These are phyloP conservation scores for Plagodis pulveraria DNA, from an alignment of 2,888 invertebrate genomes.

Conservation along the genomic window DNA sequence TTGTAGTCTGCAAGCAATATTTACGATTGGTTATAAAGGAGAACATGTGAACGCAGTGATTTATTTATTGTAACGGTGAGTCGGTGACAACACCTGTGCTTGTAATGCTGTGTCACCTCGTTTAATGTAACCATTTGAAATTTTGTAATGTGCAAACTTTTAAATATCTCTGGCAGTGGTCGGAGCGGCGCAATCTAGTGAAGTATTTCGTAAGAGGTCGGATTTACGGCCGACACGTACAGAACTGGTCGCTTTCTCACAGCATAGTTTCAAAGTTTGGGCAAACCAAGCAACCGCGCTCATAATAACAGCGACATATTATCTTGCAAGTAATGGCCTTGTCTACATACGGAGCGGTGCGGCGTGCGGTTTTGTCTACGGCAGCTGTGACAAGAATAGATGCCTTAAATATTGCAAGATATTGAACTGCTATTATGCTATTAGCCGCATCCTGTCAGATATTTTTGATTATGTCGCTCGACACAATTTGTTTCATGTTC, in stretches of 20 bases:
- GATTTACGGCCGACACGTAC: slow-evolving; percentile 43
- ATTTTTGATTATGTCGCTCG: not conserved
- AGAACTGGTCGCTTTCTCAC: slow-evolving; percentile 50
- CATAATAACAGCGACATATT: slow-evolving; percentile 3
- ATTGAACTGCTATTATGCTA: not conserved
- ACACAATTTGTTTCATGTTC: not conserved
- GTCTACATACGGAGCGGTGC: not conserved
- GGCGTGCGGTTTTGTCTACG: not conserved
- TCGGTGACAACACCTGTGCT: slow-evolving; percentile 2
- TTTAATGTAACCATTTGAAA: slow-evolving; percentile 26
- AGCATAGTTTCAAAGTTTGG: slow-evolving; percentile 39
- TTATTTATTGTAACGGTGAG: slow-evolving; percentile 18
- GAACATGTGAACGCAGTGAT: slow-evolving; percentile 27
- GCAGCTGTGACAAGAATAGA: slow-evolving; percentile 3
- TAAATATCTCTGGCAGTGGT: slow-evolving; percentile 22
- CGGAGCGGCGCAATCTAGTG: slow-evolving; percentile 41
- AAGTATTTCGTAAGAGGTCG: slow-evolving; percentile 50
- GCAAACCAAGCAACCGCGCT: slow-evolving; percentile 33
- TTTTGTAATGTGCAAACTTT: slow-evolving; percentile 25
- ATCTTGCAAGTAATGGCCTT: slow-evolving; percentile 6
- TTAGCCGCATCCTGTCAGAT: too few relatives aligned
- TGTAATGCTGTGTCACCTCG: slow-evolving; percentile 16
- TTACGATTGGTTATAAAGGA: slow-evolving; percentile 19
- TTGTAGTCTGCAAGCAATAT: slow-evolving; percentile 17
- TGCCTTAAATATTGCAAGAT: not conserved